Base-by-base conservation (phyloP, 2,888 invertebrate genomes). In the Acleris sparsana region DNA sequence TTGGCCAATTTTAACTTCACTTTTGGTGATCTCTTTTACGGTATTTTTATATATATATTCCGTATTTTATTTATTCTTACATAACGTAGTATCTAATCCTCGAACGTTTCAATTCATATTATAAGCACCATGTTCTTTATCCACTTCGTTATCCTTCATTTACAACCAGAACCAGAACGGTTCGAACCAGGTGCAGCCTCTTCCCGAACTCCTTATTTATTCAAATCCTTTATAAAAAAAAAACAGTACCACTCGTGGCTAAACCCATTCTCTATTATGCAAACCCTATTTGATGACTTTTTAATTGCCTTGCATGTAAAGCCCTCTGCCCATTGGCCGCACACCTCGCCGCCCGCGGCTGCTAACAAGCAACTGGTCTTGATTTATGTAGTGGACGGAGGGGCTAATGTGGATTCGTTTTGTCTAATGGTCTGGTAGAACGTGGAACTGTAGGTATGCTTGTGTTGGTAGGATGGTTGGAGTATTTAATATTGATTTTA, bases 251-350 rank as follows among this genome's bases (percentile, higher is more conserved):
- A 13, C 4, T 20, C 11, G 17, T 52, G 53, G 46, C 53, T 58
- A 4, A 48, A 53, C 17, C 13, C 11, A 57, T 58, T 52, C 25
- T 51, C 11, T 25, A 60, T 59, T 60, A 64, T 65, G 44, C 49
- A 60, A 65, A 55, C 39, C 25, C 43, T 18, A n/a, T 49, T 55
- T 55, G 55, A 60, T 65, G 60, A 55, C 48, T 53, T 64, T 64
- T 64, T 64, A 64, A 64, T 64, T 64, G 59, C 49, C 11, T 16
- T 7, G 16, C 11, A 25, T 44, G 48, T 55, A 60, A 60, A 49
- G 64, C 55, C 64, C 29, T 64, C 53, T 43, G 55, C 51, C 55
- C 64, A 64, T 18, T 49, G 64, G 55, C 65, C 65, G 65, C 65
- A 61, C 65, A 61, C 55, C 60, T 65, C n/a, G 65, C 51, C 3